Conservation (phyloP, 2,888 invertebrate genomes). For the Dynastes hyllus region DNA sequence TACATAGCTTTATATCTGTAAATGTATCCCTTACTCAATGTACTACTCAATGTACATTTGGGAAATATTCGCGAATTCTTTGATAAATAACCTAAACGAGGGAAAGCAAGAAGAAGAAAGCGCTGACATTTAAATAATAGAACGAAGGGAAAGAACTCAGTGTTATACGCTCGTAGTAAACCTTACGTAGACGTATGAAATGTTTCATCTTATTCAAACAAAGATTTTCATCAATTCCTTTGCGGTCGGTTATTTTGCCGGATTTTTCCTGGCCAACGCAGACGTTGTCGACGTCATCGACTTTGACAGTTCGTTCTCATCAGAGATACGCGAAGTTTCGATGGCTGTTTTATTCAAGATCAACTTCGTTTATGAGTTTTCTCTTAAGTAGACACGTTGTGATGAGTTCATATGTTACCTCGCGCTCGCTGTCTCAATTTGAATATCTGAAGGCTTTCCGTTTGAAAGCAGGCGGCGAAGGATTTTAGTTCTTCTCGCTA, state of each 20-base stretch:
- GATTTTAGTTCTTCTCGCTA: conserved; percentile 53
- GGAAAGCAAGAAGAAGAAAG: conserved; percentile 10
- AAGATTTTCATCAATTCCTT: conserved; percentile 49
- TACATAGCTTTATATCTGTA: no score
- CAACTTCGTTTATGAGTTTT: conserved; percentile 57
- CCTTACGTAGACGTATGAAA: conserved; percentile 39
- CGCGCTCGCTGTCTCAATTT: conserved; percentile 51
- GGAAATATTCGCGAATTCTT: not conserved
- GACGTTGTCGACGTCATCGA: not conserved
- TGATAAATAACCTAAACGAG: conserved; percentile 27
- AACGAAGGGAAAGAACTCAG: conserved; percentile 35
- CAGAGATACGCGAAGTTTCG: conserved; percentile 56
- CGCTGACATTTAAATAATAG: conserved; percentile 36
- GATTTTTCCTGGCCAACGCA: conserved; percentile 18
- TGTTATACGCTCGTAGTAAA: not conserved
- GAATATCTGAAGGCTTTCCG: conserved; percentile 55
- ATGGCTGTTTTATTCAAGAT: conserved; percentile 60
- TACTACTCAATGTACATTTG: not conserved
- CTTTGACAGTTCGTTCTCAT: conserved; percentile 56
- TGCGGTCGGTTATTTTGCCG: conserved; percentile 38
- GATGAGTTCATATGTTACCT: conserved; percentile 55
- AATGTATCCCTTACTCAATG: not conserved
- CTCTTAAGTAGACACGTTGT: conserved; percentile 54
- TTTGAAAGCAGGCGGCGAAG: conserved; percentile 44
- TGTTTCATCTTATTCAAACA: conserved; percentile 47